phyloP scores from a whole-genome alignment of 1,140 invertebrate genomes.

The Frieseomelitta varia region DNA sequence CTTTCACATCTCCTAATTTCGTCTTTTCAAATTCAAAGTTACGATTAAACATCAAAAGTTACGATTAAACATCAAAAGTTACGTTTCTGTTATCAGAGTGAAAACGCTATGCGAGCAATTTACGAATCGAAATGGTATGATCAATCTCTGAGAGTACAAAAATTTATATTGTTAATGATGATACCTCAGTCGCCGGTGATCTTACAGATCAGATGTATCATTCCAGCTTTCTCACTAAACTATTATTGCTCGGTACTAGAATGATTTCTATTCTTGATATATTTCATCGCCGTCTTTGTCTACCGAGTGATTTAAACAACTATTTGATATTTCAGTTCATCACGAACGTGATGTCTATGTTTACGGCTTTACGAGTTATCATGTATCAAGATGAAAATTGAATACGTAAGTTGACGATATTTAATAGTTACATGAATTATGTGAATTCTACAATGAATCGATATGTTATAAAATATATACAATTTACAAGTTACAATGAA shows the following conservation, averaged over 20 bases:
- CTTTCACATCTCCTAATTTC: too few species aligned
- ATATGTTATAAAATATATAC: not conserved
- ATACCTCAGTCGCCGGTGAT: constrained; percentile 46
- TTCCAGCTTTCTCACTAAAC: constrained; percentile 59
- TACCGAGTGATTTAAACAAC: not conserved
- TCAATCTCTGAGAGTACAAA: constrained; percentile 10
- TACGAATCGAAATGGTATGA: constrained; percentile 59
- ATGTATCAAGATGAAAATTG: not conserved
- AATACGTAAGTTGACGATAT: not conserved
- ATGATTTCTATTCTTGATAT: not conserved
- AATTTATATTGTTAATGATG: constrained; percentile 31
- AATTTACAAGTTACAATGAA: too few species aligned
- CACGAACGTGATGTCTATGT: constrained; percentile 14
- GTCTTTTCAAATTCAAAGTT: not conserved
- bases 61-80: too few species aligned
- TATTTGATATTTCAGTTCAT: constrained; percentile 13
- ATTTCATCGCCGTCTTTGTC: not conserved
- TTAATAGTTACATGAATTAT: not conserved
- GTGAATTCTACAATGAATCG: not conserved
- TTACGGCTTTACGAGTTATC: not conserved
- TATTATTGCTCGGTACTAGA: constrained; percentile 59
- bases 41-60: not conserved
- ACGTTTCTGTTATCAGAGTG: constrained; percentile 9
- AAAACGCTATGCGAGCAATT: constrained; percentile 5
- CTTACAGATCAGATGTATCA: constrained; percentile 44